Evolutionary conservation across 2,888 invertebrate genomes (phyloP).

Genomic region (Endomychus coccineus): DNA sequence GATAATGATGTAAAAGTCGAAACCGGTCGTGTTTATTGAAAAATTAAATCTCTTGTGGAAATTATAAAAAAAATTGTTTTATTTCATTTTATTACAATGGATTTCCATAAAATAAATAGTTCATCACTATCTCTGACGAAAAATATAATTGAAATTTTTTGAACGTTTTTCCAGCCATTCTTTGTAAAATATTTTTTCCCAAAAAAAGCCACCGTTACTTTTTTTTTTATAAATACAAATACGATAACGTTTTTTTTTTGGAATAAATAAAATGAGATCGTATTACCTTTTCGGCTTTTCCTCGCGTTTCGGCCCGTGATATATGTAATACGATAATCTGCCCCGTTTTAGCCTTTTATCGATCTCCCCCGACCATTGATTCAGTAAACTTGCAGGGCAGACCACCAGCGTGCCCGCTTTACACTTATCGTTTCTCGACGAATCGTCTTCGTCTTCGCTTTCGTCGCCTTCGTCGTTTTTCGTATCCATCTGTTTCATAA

Average conservation of each 20-base stretch:
- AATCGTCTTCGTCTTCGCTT: slow-evolving; percentile 25
- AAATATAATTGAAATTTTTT: too few species aligned
- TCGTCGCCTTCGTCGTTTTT: slow-evolving; percentile 33
- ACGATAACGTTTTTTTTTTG: background rate
- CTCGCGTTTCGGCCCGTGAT: slow-evolving; percentile 77
- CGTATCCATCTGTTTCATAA: slow-evolving; percentile 48
- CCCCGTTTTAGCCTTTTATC: slow-evolving; percentile 54
- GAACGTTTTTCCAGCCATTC: too few species aligned
- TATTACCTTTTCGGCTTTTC: slow-evolving; percentile 46
- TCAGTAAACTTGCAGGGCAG: slow-evolving; percentile 84
- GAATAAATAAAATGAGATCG: background rate
- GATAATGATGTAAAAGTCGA: too few species aligned
- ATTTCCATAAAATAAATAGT: too few species aligned
- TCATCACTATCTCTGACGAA: too few species aligned
- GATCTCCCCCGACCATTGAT: slow-evolving; percentile 86
- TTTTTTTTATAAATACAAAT: too few species aligned
- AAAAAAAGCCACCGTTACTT: too few species aligned
- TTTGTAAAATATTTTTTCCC: too few species aligned
- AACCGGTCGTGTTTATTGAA: too few species aligned
- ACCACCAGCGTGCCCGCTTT: slow-evolving; percentile 77
- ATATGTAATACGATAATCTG: slow-evolving; percentile 57
- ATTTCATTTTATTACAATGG: too few species aligned
- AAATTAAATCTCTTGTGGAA: too few species aligned
- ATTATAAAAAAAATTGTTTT: too few species aligned
- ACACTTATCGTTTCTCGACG: slow-evolving; percentile 22